Evolutionary conservation across 2,797 vertebrate species (phyloP), one percentile per base, ranked within the genome.

Genomic region (Dendrocincla tyrannina): DNA sequence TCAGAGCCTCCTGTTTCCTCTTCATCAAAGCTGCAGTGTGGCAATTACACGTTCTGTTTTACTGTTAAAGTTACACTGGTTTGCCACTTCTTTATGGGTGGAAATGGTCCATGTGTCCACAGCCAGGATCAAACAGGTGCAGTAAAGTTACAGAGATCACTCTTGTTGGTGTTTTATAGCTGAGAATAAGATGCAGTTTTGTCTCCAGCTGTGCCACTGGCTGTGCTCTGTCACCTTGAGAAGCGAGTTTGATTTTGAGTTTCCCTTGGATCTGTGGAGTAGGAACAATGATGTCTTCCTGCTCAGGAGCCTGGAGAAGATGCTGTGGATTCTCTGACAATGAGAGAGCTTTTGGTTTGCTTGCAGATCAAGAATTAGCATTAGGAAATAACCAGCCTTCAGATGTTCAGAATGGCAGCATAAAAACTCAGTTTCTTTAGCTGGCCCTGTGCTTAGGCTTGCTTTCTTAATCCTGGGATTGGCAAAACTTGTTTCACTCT

Each of bases 1-100:
- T 44, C 76, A 33, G 47, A 74, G 41, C 27, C 62, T 41, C 52
- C 33, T 17, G 11, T n/a, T 87, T 49, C 41, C 68, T 56, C 64
- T n/a, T 32, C 16, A 1, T 18, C 20, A 37, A 25, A 88, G 55
- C 32, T 25, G 5, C 4, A 28, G 14, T 0, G 23, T 74, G 73
- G 28, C 60, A n/a, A 1, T 66, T 25, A 7, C 0, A 0, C 9
- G 11, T 68, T 59, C 37, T 49, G 44, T 25, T 81, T 77, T 20
- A 12, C 56, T 66, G 20, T 50, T 6, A 1, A 64, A 42, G 39
- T 72, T 50, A 4, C 0, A 0, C 23, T 66, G 13, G 10, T 63
- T 41, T 70, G 41, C 32, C 37, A 1, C 44, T 47, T 42, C 1
- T 4, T 79, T 44, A 3, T 25, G 70, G 37, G 83, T 91, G 73